phyloP scores from a whole-genome alignment of 2,113 vertebrate genomes.

The Ceyx melanurus region DNA sequence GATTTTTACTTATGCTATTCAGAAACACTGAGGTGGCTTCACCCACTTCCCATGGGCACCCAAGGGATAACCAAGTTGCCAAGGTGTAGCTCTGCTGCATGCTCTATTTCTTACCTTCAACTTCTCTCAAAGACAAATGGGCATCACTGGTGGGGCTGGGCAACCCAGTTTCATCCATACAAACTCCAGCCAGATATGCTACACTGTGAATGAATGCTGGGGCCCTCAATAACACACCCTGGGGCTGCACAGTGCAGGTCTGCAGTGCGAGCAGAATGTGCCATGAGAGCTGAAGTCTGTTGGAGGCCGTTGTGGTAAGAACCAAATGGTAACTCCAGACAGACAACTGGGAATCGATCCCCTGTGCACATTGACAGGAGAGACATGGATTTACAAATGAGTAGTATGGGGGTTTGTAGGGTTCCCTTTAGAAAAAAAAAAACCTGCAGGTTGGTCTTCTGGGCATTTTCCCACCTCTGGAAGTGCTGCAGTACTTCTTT shows the following conservation, averaged over 20 bases:
- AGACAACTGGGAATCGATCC: background rate
- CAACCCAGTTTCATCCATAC: background rate
- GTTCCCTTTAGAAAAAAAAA: background rate
- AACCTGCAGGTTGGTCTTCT: background rate
- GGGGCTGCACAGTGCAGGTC: background rate
- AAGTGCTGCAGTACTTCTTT: background rate
- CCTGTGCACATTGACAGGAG: background rate
- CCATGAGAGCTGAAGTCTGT: fast-evolving
- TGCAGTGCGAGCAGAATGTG: background rate
- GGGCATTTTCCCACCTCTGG: background rate
- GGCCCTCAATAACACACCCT: background rate
- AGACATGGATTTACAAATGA: background rate
- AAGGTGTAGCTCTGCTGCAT: background rate
- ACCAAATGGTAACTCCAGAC: background rate
- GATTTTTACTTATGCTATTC: background rate
- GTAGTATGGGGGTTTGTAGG: fast-evolving
- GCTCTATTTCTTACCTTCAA: background rate
- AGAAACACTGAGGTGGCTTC: background rate
- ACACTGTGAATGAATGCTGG: background rate
- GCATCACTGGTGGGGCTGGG: background rate
- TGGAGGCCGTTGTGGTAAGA: fast-evolving
- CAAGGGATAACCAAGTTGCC: background rate
- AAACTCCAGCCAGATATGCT: background rate
- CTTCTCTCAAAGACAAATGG: background rate
- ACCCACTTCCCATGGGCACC: background rate